Conservation (phyloP, 2,888 invertebrate genomes). For the Drosophila algonquin region DNA sequence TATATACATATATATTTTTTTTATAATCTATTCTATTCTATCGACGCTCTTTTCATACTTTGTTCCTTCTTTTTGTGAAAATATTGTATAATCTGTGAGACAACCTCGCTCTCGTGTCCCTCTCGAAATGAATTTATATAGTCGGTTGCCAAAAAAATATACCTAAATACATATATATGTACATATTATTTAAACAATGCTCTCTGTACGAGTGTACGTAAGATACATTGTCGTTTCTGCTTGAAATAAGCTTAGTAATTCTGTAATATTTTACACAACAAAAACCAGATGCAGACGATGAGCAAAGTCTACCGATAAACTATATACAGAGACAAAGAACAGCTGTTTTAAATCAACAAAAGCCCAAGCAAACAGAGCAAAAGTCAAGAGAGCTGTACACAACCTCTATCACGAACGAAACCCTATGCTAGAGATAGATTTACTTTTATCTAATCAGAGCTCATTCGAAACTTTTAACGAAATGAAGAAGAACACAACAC, state of each 20-base stretch:
- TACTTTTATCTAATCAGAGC: conserved; percentile 55
- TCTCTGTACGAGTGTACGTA: not conserved
- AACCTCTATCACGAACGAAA: not conserved
- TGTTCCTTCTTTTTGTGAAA: conserved; percentile 12
- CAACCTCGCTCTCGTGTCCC: conserved; percentile 20
- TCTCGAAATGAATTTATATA: conserved; percentile 35
- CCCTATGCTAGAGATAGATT: not conserved
- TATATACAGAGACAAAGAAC: not conserved
- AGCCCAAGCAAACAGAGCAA: conserved; percentile 4
- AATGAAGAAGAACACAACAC: conserved; percentile 19
- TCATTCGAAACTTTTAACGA: conserved; percentile 42
- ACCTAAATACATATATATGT: conserved; percentile 5
- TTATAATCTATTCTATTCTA: conserved; percentile 23
- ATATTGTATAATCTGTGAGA: conserved; percentile 44
- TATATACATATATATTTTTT: conserved; percentile 30
- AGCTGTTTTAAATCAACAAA: conserved; percentile 17
- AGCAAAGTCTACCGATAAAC: conserved; percentile 4
- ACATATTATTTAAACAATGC: not conserved
- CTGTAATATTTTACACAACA: not conserved
- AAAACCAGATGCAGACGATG: not conserved
- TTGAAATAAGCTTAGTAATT: not conserved
- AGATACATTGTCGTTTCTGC: conserved; percentile 6
- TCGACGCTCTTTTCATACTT: conserved; percentile 12
- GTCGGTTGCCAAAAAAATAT: conserved; percentile 46
- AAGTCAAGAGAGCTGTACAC: conserved; percentile 2